Base-by-base conservation (phyloP, 2,113 vertebrate genomes). In the Tricholaema leucomelas region DNA sequence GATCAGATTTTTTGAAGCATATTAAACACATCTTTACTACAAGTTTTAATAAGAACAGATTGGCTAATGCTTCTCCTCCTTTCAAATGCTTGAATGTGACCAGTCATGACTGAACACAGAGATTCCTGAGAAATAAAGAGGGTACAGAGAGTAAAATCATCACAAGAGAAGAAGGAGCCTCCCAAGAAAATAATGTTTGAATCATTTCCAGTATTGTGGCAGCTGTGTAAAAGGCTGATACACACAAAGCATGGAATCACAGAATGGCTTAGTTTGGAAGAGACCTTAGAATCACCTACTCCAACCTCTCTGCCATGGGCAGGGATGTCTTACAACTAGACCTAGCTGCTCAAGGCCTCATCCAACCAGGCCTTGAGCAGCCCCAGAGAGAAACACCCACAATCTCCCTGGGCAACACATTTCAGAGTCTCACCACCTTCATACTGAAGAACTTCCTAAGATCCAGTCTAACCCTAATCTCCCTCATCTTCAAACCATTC, bases 151-250 rank as follows among this genome's bases (percentile, higher is more conserved):
- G 35, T 24, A 21, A 78, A n/a, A 52, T 23, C 17, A 30, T 55
- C 88, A 55, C 7, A 77, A 75, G 12, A 55, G 72, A 52, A 81
- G 56, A 23, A 79, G 67, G 61, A 92, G 36, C 58, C 31, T 77
- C 73, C 50, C 69, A 81, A 74, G 58, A 93, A 87, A 94, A 94
- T 13, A 94, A 94, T 13, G 48, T 31, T 11, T 85, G 79, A 85
- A 73, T 86, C 90, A 12, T 93, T 91, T 81, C 48, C 54, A 18
- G 31, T 81, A 75, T 33, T 67, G 48, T 31, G 38, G 74, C 30
- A 58, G 78, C 52, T 23, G 40, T 61, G n/a, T 55, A 86, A 92
- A 67, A 81, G 27, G 23, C 23, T 64, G 70, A 33, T 64, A 28
- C 55, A 72, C 24, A 56, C 73, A 66, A 93, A 96, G 87, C 9